A percentile compares a stretch with the other conserved stretches of the same genome.
phyloP scores from a whole-genome alignment of 2,113 vertebrate species.

The Indri indri region DNA sequence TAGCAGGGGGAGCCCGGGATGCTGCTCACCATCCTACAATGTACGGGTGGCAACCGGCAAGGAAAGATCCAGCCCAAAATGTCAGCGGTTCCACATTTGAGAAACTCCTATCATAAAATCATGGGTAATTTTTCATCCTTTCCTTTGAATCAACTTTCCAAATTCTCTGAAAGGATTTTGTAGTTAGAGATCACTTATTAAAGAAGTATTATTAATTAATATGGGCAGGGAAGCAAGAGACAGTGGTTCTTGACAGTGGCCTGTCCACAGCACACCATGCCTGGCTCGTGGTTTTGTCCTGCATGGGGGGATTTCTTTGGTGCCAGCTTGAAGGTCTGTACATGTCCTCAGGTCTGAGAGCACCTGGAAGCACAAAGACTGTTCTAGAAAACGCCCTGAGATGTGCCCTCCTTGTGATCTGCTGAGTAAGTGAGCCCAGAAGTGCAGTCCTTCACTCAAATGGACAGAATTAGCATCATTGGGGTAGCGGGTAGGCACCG shows the following conservation, averaged over 20 bases:
- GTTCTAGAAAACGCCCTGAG: neutral
- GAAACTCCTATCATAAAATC: neutral
- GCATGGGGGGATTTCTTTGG: neutral
- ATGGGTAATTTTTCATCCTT: neutral
- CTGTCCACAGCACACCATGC: rapidly evolving
- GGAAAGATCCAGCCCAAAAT: rapidly evolving
- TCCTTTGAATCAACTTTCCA: neutral
- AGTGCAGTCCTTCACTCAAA: neutral
- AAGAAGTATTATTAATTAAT: neutral
- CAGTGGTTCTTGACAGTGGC: rapidly evolving
- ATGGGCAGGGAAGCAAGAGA: rapidly evolving
- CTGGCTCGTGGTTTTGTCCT: rapidly evolving
- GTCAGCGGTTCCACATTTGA: neutral
- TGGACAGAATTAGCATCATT: neutral
- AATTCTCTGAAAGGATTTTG: neutral
- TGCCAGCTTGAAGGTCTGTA: neutral
- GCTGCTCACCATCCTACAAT: rapidly evolving
- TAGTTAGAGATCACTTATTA: neutral
- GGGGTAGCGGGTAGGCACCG: neutral
- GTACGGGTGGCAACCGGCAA: rapidly evolving
- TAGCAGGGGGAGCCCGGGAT: rapidly evolving
- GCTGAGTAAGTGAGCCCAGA: neutral
- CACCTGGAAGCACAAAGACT: neutral
- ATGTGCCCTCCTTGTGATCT: rapidly evolving
- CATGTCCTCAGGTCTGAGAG: neutral